A percentile compares a stretch with the other conserved stretches of the same genome.
phyloP scores from a whole-genome alignment of 2,888 invertebrate species.

The Gasteruption jaculator region DNA sequence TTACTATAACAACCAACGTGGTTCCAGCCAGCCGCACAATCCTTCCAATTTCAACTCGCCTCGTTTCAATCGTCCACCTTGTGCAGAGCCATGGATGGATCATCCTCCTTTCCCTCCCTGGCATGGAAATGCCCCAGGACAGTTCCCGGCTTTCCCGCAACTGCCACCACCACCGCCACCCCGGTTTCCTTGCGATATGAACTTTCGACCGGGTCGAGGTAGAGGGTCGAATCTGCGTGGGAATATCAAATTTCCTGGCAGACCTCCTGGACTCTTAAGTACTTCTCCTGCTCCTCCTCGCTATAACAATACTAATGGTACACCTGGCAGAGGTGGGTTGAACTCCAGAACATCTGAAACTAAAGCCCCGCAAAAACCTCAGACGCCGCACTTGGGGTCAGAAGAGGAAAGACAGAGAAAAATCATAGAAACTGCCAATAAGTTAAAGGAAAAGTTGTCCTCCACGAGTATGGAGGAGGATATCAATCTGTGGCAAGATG shows the following conservation, averaged over 20 bases:
- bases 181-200: constrained; percentile 4
- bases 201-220: constrained; percentile 18
- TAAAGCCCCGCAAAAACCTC: too few species aligned
- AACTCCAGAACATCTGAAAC: too few species aligned
- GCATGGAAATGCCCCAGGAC: constrained; percentile 20
- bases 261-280: constrained; percentile 19
- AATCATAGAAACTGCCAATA: constrained; percentile 43
- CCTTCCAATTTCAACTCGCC: constrained; percentile 22
- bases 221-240: constrained; percentile 17
- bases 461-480: constrained; percentile 33
- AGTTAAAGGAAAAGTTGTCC: constrained; percentile 40
- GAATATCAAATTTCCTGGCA: constrained; percentile 24
- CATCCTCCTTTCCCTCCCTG: constrained; percentile 18
- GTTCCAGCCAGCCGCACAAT: not conserved
- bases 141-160: constrained; percentile 18
- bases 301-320: too few species aligned
- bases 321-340: too few species aligned
- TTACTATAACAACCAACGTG: too few species aligned
- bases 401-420: constrained; percentile 45
- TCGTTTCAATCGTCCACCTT: constrained; percentile 17
- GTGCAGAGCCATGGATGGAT: constrained; percentile 22
- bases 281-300: too few species aligned
- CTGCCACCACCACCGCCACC: not conserved
- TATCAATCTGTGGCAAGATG: constrained; percentile 35
- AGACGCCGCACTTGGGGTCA: constrained; percentile 41